A percentile compares a stretch with the other conserved stretches of the same genome.
Conservation (phyloP, 2,797 vertebrate genomes). For the Lepilemur septentrionalis region DNA sequence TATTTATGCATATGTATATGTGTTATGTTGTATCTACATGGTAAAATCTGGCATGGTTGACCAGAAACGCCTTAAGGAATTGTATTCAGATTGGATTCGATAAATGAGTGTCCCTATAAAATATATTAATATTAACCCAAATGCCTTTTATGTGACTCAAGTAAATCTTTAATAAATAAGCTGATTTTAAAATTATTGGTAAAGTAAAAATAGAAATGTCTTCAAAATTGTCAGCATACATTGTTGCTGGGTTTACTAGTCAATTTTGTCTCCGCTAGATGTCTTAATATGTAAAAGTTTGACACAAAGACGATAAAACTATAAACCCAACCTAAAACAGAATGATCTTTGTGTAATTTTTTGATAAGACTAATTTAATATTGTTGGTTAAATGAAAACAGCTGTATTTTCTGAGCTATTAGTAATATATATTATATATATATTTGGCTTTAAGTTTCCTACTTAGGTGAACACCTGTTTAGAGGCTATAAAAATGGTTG, state of each 20-base stretch:
- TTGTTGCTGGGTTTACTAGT: neutral
- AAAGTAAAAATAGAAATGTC: neutral
- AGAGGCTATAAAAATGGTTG: neutral
- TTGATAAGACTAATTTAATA: neutral
- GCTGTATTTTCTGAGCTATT: neutral
- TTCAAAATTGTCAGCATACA: neutral
- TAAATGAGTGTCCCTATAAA: no score
- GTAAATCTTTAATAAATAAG: neutral
- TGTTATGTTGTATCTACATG: no score
- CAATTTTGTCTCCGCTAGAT: neutral
- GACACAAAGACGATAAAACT: neutral
- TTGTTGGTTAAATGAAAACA: neutral
- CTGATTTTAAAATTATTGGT: neutral
- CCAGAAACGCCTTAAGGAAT: no score
- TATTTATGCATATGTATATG: no score
- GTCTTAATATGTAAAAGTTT: neutral
- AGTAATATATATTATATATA: neutral
- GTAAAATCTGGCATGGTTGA: no score
- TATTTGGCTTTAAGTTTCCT: neutral
- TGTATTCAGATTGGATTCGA: no score
- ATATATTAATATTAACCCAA: no score
- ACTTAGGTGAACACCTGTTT: neutral
- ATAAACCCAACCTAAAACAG: neutral
- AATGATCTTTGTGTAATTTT: neutral
- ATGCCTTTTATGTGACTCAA: no score